Conservation (phyloP, 2,113 vertebrate genomes). For the Campylomormyrus numenius region DNA sequence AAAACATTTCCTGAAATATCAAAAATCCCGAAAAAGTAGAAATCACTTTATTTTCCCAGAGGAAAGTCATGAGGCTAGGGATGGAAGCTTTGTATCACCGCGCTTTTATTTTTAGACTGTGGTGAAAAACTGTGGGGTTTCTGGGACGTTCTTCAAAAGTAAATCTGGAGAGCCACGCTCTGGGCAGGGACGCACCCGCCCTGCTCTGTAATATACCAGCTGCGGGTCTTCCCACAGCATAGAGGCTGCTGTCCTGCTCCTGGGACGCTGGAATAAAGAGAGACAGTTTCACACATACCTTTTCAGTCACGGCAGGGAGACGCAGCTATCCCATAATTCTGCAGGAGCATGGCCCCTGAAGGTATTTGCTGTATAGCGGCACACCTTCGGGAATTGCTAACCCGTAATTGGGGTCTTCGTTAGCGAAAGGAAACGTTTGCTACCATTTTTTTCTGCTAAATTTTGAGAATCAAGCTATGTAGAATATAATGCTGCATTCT, state of each 20-base stretch:
- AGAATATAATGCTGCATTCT: neutral
- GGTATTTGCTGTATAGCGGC: neutral
- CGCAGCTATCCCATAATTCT: neutral
- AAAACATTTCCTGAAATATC: neutral
- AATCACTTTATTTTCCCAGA: neutral
- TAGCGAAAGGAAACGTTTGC: neutral
- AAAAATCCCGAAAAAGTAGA: neutral
- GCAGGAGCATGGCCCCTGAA: neutral
- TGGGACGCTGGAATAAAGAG: neutral
- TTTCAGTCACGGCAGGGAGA: neutral
- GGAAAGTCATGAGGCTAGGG: neutral
- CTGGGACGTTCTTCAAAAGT: conserved; percentile 47
- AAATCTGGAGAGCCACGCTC: conserved; percentile 43
- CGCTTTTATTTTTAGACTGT: conserved; percentile 40
- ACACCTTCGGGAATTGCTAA: neutral
- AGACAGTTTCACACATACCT: neutral
- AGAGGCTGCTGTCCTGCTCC: neutral
- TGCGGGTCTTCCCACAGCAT: conserved; percentile 38
- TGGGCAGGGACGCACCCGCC: conserved; percentile 18
- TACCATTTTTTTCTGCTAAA: neutral
- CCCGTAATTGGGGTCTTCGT: neutral
- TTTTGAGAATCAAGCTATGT: neutral
- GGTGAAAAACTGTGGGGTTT: conserved; percentile 41
- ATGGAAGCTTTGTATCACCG: conserved; percentile 33
- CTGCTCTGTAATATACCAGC: conserved; percentile 42